Evolutionary conservation across 2,113 vertebrate species (phyloP).

Genomic region (Eurypyga helias): DNA sequence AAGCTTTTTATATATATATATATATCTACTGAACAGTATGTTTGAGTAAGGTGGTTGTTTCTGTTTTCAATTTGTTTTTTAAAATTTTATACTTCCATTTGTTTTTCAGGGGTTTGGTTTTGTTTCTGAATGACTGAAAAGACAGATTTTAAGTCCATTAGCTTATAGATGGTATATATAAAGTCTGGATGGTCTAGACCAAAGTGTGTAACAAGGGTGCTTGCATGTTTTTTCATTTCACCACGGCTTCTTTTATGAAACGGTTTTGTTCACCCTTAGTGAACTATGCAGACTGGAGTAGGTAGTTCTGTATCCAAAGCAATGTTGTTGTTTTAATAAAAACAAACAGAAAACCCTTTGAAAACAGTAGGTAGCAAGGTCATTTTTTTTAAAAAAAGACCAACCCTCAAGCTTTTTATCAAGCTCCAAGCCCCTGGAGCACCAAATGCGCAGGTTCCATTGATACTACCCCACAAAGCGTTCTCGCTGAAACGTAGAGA

Average conservation of each 20-base stretch:
- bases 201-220: conserved; percentile 63
- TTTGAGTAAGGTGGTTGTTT: conserved; percentile 65
- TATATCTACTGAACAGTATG: conserved; percentile 64
- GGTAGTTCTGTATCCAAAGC: conserved; percentile 62
- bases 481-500: not conserved
- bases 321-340: conserved; percentile 36
- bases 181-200: conserved; percentile 67
- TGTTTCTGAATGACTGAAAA: conserved; percentile 71
- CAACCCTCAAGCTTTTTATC: not conserved
- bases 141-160: conserved; percentile 76
- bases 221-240: conserved; percentile 52
- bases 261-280: conserved; percentile 35
- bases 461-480: not conserved
- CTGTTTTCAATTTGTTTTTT: conserved; percentile 65
- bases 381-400: not conserved
- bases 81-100: conserved; percentile 73
- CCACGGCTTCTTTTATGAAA: conserved; percentile 38
- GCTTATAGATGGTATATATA: conserved; percentile 74
- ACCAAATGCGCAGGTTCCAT: not conserved
- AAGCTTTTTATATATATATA: conserved; percentile 71
- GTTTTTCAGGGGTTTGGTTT: conserved; percentile 69
- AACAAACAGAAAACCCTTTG: conserved; percentile 37
- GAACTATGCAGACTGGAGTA: conserved; percentile 58
- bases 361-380: conserved; percentile 41
- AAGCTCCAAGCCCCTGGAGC: not conserved